phyloP scores from a whole-genome alignment of 1,140 invertebrate genomes.

The Prorops nasuta region DNA sequence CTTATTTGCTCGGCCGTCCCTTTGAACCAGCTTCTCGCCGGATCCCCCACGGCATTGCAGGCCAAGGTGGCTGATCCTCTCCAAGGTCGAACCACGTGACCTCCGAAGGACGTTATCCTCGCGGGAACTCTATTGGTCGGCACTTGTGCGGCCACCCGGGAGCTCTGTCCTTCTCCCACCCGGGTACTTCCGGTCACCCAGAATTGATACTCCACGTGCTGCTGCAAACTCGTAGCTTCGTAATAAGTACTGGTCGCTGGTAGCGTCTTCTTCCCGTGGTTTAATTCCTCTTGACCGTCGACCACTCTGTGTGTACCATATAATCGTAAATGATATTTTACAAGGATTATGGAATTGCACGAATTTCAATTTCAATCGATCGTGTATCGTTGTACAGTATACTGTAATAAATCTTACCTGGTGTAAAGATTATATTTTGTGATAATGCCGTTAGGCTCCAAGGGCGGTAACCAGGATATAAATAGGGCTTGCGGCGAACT shows the following conservation, averaged over 20 bases:
- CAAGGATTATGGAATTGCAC: slow-evolving; percentile 2
- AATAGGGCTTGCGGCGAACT: slow-evolving; percentile 72
- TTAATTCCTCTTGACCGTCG: slow-evolving; percentile 67
- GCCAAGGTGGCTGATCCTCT: slow-evolving; percentile 62
- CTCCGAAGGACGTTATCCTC: slow-evolving; percentile 69
- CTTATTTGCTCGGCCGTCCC: slow-evolving; percentile 45
- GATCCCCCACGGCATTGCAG: slow-evolving; percentile 68
- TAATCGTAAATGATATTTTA: slow-evolving; percentile 2
- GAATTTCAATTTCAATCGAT: neutral
- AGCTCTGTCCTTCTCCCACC: slow-evolving; percentile 74
- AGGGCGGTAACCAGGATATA: slow-evolving; percentile 77
- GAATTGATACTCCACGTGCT: slow-evolving; percentile 77
- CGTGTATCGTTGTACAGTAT: neutral
- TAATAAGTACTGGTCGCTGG: slow-evolving; percentile 64
- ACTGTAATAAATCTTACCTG: slow-evolving; percentile 48
- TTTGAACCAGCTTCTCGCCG: slow-evolving; percentile 67
- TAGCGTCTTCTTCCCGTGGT: slow-evolving; percentile 66
- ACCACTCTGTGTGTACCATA: slow-evolving; percentile 61
- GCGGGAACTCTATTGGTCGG: slow-evolving; percentile 65
- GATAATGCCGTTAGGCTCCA: slow-evolving; percentile 75
- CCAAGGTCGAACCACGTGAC: slow-evolving; percentile 65
- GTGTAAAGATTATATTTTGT: slow-evolving; percentile 80
- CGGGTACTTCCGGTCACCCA: slow-evolving; percentile 78
- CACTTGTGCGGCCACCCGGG: slow-evolving; percentile 65
- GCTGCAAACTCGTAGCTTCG: slow-evolving; percentile 69